Conservation (phyloP, 2,113 vertebrate species). For the Pteronura brasiliensis region DNA sequence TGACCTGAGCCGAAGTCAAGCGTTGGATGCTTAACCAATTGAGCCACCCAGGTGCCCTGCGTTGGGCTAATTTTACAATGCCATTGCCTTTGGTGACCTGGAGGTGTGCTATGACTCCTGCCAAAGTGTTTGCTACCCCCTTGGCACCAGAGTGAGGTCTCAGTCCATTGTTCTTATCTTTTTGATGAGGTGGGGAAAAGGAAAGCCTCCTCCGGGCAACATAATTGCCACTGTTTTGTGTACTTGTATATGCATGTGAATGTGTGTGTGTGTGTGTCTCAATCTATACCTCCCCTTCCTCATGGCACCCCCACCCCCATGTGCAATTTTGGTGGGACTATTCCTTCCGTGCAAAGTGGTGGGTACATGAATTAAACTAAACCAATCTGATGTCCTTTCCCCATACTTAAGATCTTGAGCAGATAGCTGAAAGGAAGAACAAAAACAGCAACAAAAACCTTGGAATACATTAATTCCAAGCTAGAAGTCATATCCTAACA, state of each 20-base stretch:
- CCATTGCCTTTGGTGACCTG: background rate
- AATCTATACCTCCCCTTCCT: background rate
- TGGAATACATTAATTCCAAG: background rate
- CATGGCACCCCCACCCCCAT: too few relatives aligned
- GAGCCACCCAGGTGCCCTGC: background rate
- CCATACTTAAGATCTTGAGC: background rate
- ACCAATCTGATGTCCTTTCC: background rate
- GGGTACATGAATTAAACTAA: background rate
- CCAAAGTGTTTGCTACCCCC: background rate
- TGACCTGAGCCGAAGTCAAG: background rate
- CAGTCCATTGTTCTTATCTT: background rate
- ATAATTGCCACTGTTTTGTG: background rate
- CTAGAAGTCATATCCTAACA: background rate
- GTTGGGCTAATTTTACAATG: background rate
- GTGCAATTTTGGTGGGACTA: background rate
- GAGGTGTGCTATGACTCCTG: background rate
- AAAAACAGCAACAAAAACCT: background rate
- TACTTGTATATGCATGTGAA: background rate
- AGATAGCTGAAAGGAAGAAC: background rate
- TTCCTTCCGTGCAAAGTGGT: background rate
- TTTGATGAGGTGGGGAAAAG: background rate
- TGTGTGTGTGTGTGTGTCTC: background rate
- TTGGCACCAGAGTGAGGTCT: background rate
- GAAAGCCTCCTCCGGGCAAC: background rate
- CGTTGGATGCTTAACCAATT: background rate